Evolutionary conservation across 2,888 invertebrate species (phyloP), one percentile per base, ranked within the genome.

Genomic region (Parascotia fuliginaria): DNA sequence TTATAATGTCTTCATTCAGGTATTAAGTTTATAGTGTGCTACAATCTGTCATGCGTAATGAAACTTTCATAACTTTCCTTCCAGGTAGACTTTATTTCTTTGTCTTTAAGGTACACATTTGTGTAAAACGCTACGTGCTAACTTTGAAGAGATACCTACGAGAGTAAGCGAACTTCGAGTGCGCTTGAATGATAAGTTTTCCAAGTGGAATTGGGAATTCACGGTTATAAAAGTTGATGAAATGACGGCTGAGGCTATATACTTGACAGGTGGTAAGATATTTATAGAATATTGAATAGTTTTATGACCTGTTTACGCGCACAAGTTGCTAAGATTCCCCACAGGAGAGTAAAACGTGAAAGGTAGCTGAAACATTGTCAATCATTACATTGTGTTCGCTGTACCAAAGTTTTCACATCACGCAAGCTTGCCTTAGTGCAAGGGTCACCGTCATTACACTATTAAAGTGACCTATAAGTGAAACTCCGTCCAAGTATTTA

Each of bases 61-160:
- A 48, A 48, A 41, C 13, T 9, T 32, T 11, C 27, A 32, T 11
- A 12, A 19, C 36, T 13, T 33, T 7, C 31, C 61, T 73, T 85
- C 81, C 39, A 83, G 82, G n/a, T 38, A 41, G 6, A 48, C 53
- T 75, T 42, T 79, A 80, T 71, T 45, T 77, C 79, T 43, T 48
- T 29, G 79, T 60, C 6, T 59, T 73, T 74, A 86, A 87, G 82
- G 82, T 82, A 85, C 84, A 85, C 81, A 85, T 88, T 88, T 84
- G 85, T 83, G 80, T 84, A 87, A 87, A 88, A 85, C 79, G 83
- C 79, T 83, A 83, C 81, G 82, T 84, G 81, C 74, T 82, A 85
- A 87, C 81, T 87, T 84, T 81, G 81, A 83, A 82, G 83, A 85
- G 83, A 81, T 87, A 86, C 84, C 83, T 85, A 78, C 75, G 80